These are phyloP conservation scores for Colistium nudipinnis DNA, from an alignment of 2,113 vertebrate species.

Conservation along the genomic window DNA sequence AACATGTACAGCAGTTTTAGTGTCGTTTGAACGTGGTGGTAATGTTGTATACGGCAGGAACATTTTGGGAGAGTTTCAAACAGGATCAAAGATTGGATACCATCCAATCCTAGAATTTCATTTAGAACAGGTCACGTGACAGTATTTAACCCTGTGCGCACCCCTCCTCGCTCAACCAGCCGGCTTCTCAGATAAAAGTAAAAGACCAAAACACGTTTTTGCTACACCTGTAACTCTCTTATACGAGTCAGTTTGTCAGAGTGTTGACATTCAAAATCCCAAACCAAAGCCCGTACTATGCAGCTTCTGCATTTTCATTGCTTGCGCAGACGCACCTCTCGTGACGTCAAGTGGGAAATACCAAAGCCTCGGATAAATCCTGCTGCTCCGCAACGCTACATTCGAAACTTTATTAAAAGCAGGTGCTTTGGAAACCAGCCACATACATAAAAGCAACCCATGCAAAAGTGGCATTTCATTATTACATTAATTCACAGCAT, in stretches of 20 bases:
- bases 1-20: background rate
- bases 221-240: background rate
- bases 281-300: constrained; percentile 2
- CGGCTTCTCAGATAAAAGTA: background rate
- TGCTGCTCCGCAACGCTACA: constrained; percentile 7
- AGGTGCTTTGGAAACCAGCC: constrained; percentile 7
- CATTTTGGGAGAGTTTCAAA: background rate
- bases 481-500: background rate
- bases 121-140: background rate
- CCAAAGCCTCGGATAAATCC: constrained; percentile 20
- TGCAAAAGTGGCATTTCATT: background rate
- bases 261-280: background rate
- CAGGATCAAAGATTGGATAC: background rate
- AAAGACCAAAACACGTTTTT: background rate
- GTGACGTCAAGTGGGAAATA: constrained; percentile 34
- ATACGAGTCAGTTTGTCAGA: background rate
- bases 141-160: background rate
- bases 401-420: constrained; percentile 22
- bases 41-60: background rate
- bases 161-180: background rate
- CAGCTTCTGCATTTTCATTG: background rate
- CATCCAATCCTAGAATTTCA: background rate
- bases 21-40: too few species aligned
- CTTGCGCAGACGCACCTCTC: constrained; percentile 1
- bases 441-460: background rate